These are phyloP conservation scores for Saccostrea cuccullata DNA, from an alignment of 1,140 invertebrate genomes.

Conservation along the genomic window DNA sequence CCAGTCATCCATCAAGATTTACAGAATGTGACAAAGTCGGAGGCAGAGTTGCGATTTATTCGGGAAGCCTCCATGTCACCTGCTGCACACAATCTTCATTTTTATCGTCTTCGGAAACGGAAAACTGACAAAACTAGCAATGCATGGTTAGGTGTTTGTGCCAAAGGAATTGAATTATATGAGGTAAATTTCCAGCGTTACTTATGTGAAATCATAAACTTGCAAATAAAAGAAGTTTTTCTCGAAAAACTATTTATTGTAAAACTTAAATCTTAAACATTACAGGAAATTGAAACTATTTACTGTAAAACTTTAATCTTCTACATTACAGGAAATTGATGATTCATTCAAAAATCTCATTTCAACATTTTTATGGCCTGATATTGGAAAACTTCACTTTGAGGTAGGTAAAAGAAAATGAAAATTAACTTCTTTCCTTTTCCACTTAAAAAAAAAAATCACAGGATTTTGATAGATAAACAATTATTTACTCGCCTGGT, in stretches of 20 bases:
- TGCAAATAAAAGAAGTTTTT: neutral
- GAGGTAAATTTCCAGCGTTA: conserved; percentile 70
- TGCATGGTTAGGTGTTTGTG: conserved; percentile 82
- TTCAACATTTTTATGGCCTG: conserved; percentile 92
- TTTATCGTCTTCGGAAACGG: conserved; percentile 88
- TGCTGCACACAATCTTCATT: conserved; percentile 94
- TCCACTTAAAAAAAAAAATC: too few relatives aligned
- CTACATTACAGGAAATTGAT: conserved; percentile 67
- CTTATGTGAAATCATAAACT: neutral
- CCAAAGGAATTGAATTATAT: conserved; percentile 91
- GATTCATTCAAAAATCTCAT: conserved; percentile 74
- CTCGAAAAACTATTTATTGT: neutral
- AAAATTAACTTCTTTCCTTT: neutral
- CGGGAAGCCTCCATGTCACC: conserved; percentile 91
- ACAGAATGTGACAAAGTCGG: conserved; percentile 85
- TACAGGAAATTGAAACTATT: neutral
- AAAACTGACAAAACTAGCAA: conserved; percentile 83
- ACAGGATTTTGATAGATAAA: too few relatives aligned
- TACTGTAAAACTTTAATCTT: conserved; percentile 17
- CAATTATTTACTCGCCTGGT: too few relatives aligned
- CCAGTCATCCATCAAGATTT: conserved; percentile 86
- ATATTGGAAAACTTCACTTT: conserved; percentile 95
- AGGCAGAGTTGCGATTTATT: conserved; percentile 92
- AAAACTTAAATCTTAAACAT: conserved; percentile 30
- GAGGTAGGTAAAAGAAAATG: conserved; percentile 83